These are phyloP conservation scores for Incurvaria masculella DNA, from an alignment of 2,888 invertebrate genomes.

Conservation along the genomic window DNA sequence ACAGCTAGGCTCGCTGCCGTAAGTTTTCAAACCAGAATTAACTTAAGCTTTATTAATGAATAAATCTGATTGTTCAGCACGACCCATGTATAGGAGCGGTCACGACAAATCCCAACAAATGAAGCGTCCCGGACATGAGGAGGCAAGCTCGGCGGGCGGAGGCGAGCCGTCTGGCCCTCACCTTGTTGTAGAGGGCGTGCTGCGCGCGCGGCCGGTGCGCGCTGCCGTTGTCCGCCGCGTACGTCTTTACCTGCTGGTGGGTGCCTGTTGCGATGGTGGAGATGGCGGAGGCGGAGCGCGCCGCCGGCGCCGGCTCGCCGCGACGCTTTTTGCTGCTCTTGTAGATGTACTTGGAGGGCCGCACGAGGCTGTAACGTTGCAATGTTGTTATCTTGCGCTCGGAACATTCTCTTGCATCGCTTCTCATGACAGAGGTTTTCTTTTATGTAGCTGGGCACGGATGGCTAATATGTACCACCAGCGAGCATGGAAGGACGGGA, in stretches of 20 bases:
- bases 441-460: no score
- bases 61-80: no score
- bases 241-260: slow-evolving; percentile 92
- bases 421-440: no score
- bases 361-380: slow-evolving; percentile 49
- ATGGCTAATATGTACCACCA: no score
- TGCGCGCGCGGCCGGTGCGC: slow-evolving; percentile 65
- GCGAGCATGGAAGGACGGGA: no score
- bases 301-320: slow-evolving; percentile 34
- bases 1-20: no score
- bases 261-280: slow-evolving; percentile 61
- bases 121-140: background rate
- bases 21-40: no score
- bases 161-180: slow-evolving; percentile 67
- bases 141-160: slow-evolving; percentile 17
- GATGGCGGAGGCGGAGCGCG: slow-evolving; percentile 42
- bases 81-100: background rate
- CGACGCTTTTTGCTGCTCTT: slow-evolving; percentile 42
- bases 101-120: no score
- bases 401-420: no score
- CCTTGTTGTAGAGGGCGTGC: slow-evolving; percentile 89
- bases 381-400: no score
- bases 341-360: slow-evolving; percentile 47
- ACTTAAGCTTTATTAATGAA: no score
- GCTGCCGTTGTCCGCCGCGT: slow-evolving; percentile 90